Evolutionary conservation across 2,888 invertebrate species (phyloP).

Genomic region (Hedya salicella): DNA sequence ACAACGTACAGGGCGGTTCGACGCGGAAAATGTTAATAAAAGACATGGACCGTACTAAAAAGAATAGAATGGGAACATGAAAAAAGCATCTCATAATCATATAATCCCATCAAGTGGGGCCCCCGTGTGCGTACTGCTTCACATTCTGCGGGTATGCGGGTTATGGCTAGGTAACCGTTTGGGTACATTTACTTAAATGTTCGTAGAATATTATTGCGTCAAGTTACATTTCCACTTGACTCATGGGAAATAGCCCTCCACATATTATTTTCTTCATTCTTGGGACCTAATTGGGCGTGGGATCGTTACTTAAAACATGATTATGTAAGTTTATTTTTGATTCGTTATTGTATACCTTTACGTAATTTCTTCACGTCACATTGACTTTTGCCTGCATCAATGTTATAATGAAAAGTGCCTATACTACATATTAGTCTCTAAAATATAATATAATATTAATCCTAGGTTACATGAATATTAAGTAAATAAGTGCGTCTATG

Average conservation of each 20-base stretch:
- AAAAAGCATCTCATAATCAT: constrained; percentile 73
- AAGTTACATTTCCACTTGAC: constrained; percentile 17
- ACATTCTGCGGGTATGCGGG: constrained; percentile 49
- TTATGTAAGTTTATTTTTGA: no score
- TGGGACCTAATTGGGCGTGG: no score
- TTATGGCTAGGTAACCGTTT: constrained; percentile 34
- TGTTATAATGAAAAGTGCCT: no score
- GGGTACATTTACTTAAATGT: constrained; percentile 34
- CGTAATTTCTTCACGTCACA: no score
- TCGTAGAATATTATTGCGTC: constrained; percentile 38
- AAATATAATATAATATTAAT: no score
- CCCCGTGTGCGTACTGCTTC: constrained; percentile 58
- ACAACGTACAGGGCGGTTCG: constrained; percentile 44
- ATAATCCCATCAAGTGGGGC: constrained; percentile 70
- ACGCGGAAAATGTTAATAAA: constrained; percentile 57
- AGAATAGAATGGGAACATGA: constrained; percentile 69
- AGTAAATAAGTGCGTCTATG: no score
- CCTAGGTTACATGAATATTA: no score
- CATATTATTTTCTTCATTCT: background rate
- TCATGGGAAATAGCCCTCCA: background rate
- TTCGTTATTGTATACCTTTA: no score
- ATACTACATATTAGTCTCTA: no score
- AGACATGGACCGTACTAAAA: constrained; percentile 60
- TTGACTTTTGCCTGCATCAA: no score
- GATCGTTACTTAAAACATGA: no score